phyloP scores from a whole-genome alignment of 1,140 invertebrate species.

The Stegodyphus dumicola region DNA sequence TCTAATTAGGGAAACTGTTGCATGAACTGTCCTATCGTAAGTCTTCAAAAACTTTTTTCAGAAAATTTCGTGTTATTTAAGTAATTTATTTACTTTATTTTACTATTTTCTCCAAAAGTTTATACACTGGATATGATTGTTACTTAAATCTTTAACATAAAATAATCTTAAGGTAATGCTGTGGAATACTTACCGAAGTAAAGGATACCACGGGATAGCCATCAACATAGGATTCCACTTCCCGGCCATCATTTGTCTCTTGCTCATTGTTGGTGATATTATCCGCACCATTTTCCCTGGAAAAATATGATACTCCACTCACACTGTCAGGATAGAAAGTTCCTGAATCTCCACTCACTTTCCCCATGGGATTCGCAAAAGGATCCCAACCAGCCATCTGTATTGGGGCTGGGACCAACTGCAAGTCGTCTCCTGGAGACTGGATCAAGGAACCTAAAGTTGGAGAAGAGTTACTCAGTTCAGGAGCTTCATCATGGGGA shows the following conservation, averaged over 20 bases:
- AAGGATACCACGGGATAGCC: conserved; percentile 20
- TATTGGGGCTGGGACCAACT: conserved; percentile 29
- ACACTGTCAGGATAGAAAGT: neutral
- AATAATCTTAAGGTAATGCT: no score
- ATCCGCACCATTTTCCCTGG: neutral
- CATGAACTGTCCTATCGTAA: no score
- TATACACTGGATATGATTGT: no score
- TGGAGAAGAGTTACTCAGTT: neutral
- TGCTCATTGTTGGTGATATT: neutral
- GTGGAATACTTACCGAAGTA: neutral
- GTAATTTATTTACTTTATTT: no score
- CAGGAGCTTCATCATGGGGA: conserved; percentile 26
- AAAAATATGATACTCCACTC: neutral
- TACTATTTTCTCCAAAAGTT: no score
- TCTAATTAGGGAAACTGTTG: no score
- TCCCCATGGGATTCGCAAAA: conserved; percentile 4
- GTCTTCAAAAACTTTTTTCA: no score
- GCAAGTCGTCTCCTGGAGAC: conserved; percentile 2
- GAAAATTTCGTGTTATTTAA: no score
- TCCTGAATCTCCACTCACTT: neutral
- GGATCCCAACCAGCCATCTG: conserved; percentile 56
- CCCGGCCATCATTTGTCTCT: neutral
- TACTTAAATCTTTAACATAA: no score
- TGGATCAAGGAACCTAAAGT: neutral
- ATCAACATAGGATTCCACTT: conserved; percentile 13